Evolutionary conservation across 2,888 invertebrate genomes (phyloP).

Genomic region (Agonopterix heracliana): DNA sequence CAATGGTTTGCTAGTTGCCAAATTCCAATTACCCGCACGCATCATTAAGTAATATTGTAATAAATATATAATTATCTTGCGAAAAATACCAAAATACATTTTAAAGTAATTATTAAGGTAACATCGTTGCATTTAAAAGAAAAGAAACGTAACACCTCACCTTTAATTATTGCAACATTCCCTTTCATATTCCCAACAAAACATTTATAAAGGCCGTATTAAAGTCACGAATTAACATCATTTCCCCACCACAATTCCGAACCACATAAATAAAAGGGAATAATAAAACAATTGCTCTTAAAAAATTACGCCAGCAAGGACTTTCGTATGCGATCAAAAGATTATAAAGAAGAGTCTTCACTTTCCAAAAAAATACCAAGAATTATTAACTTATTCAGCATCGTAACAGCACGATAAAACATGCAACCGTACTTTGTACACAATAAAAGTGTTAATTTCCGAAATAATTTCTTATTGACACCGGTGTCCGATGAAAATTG

Average conservation of each 20-base stretch:
- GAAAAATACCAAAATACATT: too few species aligned
- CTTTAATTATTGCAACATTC: slow-evolving; percentile 1
- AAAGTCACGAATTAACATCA: background rate
- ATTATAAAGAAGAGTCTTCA: slow-evolving; percentile 4
- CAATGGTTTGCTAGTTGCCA: too few species aligned
- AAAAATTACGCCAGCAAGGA: background rate
- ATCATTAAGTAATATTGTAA: too few species aligned
- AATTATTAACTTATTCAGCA: background rate
- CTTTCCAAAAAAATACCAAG: slow-evolving; percentile 4
- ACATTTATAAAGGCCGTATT: background rate
- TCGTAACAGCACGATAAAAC: background rate
- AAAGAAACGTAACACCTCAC: too few species aligned
- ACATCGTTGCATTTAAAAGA: too few species aligned
- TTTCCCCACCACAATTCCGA: background rate
- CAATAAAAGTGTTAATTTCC: slow-evolving; percentile 2
- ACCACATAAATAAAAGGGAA: background rate
- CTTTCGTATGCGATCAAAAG: background rate
- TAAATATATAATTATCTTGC: too few species aligned
- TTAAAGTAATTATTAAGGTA: too few species aligned
- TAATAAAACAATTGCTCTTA: background rate
- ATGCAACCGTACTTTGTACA: background rate
- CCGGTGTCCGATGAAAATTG: background rate
- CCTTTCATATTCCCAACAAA: background rate
- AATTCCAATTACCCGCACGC: too few species aligned
- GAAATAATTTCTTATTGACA: background rate